These are phyloP conservation scores for Mormyrops boulengeri DNA, from an alignment of 2,797 vertebrate genomes.

Conservation along the genomic window DNA sequence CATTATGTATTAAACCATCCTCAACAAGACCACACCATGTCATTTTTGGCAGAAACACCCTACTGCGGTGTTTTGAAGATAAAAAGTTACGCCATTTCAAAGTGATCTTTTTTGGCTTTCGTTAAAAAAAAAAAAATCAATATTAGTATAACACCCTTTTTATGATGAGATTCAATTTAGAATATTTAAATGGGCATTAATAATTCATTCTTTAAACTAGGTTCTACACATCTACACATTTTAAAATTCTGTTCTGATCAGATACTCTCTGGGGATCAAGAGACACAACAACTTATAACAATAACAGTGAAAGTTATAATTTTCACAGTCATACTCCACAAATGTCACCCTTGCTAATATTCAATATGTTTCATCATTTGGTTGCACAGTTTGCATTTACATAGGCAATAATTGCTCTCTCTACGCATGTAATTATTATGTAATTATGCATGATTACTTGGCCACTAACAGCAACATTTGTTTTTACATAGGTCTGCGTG, in stretches of 20 bases:
- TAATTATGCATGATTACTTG: background rate
- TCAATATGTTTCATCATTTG: background rate
- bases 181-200: background rate
- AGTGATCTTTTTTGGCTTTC: background rate
- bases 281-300: slow-evolving; percentile 8
- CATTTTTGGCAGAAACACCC: background rate
- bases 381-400: background rate
- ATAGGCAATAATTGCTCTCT: background rate
- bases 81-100: background rate
- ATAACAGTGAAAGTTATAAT: background rate
- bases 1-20: background rate
- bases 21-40: background rate
- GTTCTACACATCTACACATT: background rate
- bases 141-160: background rate
- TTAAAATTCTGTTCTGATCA: background rate
- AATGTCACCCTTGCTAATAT: background rate
- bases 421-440: slow-evolving; percentile 2
- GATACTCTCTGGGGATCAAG: background rate
- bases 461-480: background rate
- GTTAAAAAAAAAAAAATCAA: background rate
- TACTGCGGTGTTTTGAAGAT: background rate
- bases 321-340: background rate
- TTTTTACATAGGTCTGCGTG: background rate
- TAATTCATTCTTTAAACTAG: slow-evolving; percentile 11
- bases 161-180: background rate